A percentile compares a stretch with the other conserved stretches of the same genome.
Conservation (phyloP, 2,888 invertebrate genomes). For the Clusia tigrina region DNA sequence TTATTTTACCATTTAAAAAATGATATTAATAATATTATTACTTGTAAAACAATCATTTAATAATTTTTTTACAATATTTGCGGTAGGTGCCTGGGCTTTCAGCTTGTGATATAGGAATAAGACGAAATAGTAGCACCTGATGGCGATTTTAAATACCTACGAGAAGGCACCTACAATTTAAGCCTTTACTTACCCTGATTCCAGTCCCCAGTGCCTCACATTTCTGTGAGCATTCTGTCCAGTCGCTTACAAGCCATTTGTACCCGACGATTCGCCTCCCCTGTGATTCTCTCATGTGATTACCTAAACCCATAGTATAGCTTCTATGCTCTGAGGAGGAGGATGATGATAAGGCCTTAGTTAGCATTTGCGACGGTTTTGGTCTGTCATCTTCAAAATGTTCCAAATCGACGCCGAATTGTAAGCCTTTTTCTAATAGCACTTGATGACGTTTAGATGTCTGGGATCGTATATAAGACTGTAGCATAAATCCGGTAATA, state of each 20-base stretch:
- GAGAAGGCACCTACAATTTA: no score
- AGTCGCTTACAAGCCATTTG: conserved; percentile 82
- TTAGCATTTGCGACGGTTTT: conserved; percentile 44
- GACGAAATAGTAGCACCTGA: not conserved
- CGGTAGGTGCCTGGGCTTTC: no score
- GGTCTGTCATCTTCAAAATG: conserved; percentile 57
- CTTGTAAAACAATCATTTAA: no score
- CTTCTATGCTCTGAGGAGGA: no score
- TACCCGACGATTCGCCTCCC: conserved; percentile 74
- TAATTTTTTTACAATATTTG: no score
- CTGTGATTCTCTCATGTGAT: no score
- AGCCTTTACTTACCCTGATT: conserved; percentile 60
- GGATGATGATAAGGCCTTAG: conserved; percentile 38
- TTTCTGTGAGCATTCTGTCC: conserved; percentile 85
- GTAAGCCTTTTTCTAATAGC: conserved; percentile 65
- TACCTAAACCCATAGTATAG: no score
- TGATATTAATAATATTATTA: no score
- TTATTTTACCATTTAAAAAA: no score
- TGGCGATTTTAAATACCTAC: not conserved
- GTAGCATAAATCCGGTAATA: no score
- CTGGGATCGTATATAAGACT: no score
- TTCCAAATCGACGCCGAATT: conserved; percentile 63
- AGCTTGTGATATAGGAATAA: no score
- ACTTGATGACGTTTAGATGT: conserved; percentile 78
- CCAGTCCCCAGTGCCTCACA: conserved; percentile 78